phyloP scores from a whole-genome alignment of 2,888 invertebrate species.

The Allophyes oxyacanthae region DNA sequence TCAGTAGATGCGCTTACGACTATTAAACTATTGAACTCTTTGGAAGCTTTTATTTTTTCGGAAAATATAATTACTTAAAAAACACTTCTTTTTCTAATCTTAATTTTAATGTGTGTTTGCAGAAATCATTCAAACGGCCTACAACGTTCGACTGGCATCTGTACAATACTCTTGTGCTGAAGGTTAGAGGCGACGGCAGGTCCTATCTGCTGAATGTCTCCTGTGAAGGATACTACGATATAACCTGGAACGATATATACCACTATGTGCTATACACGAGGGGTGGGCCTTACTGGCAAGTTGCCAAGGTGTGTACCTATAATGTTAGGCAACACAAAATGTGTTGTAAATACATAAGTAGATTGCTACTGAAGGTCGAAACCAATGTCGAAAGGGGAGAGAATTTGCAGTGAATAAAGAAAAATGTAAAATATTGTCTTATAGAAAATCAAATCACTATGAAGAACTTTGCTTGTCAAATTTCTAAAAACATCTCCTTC shows the following conservation, averaged over 20 bases:
- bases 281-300: conserved; percentile 99
- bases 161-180: conserved; percentile 93
- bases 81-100: background rate
- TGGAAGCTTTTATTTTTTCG: too few species aligned
- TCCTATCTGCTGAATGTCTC: conserved; percentile 95
- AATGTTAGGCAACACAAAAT: background rate
- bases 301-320: conserved; percentile 91
- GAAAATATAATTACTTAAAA: too few species aligned
- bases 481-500: too few species aligned
- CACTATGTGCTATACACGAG: conserved; percentile 96
- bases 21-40: too few species aligned
- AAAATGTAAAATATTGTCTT: too few species aligned
- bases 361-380: background rate
- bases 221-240: conserved; percentile 93
- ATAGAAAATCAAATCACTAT: too few species aligned
- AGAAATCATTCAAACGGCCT: conserved; percentile 95
- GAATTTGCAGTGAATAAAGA: too few species aligned
- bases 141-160: conserved; percentile 92
- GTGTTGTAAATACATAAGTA: conserved; percentile 14
- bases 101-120: conserved; percentile 57
- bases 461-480: too few species aligned
- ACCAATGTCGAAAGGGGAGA: too few species aligned
- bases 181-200: conserved; percentile 98
- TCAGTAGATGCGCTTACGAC: too few species aligned
- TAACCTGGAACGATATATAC: conserved; percentile 97